A percentile compares a stretch with the other conserved stretches of the same genome.
Evolutionary conservation across 2,797 vertebrate species (phyloP).

Genomic region (Botia kubotai): DNA sequence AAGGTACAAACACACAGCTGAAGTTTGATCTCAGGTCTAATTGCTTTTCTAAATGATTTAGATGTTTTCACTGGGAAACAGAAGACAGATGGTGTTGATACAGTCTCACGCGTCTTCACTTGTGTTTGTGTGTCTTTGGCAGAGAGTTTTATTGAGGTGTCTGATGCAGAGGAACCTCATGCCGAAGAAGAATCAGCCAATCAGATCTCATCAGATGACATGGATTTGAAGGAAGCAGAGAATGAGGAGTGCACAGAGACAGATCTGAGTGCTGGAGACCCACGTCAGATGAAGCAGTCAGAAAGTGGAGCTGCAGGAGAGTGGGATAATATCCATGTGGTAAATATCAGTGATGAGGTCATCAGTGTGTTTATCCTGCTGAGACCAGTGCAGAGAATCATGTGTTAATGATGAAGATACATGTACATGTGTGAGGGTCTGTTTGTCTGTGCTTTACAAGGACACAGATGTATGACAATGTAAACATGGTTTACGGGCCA

Average conservation of each 20-base stretch:
- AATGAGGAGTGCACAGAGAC: neutral
- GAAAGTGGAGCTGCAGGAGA: constrained; percentile 63
- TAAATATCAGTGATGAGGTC: constrained; percentile 60
- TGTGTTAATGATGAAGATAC: too few species aligned
- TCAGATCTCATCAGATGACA: neutral
- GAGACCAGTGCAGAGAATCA: too few species aligned
- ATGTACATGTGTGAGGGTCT: too few species aligned
- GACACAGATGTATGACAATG: neutral
- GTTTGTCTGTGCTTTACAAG: neutral
- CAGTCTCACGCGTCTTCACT: neutral
- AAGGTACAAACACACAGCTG: constrained; percentile 67
- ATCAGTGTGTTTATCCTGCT: too few species aligned
- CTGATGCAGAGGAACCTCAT: constrained; percentile 69
- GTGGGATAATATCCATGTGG: constrained; percentile 87
- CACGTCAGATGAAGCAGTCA: constrained; percentile 54
- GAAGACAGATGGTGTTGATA: too few species aligned
- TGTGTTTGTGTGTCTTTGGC: constrained; percentile 24
- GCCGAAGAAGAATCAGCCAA: constrained; percentile 59
- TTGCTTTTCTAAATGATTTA: neutral
- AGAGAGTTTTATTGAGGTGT: constrained; percentile 93
- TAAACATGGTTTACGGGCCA: too few species aligned
- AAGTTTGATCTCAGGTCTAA: too few species aligned
- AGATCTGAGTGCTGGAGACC: constrained; percentile 64
- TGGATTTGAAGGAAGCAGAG: constrained; percentile 24
- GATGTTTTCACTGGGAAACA: neutral